These are phyloP conservation scores for Apotomis turbidana DNA, from an alignment of 2,888 invertebrate genomes.

Conservation along the genomic window DNA sequence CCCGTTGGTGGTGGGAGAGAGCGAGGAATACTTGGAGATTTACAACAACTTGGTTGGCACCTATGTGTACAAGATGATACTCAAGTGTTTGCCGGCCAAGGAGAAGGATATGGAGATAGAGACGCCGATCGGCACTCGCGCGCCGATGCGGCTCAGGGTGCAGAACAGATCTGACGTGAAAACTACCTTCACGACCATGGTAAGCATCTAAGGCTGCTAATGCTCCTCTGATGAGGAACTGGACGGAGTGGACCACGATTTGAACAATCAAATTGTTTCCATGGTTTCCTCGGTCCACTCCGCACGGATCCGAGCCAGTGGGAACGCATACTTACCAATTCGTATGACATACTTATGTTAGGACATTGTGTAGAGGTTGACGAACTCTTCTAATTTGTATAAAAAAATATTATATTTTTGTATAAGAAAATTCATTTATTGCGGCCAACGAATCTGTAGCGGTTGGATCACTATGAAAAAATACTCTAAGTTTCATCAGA, in stretches of 20 bases:
- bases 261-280: no score
- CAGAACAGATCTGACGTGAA: slow-evolving; percentile 65
- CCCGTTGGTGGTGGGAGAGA: slow-evolving; percentile 70
- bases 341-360: no score
- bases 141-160: slow-evolving; percentile 68
- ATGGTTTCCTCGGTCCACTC: no score
- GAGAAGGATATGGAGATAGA: slow-evolving; percentile 65
- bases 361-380: no score
- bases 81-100: slow-evolving; percentile 73
- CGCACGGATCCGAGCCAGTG: no score
- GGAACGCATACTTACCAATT: no score
- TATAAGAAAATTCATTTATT: no score
- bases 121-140: slow-evolving; percentile 62
- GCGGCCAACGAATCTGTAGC: no score
- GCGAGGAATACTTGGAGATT: slow-evolving; percentile 65
- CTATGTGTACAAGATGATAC: slow-evolving; percentile 64
- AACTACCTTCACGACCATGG: slow-evolving; percentile 63
- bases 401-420: no score
- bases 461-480: no score
- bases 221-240: neutral
- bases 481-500: no score
- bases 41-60: slow-evolving; percentile 64
- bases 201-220: slow-evolving; percentile 45
- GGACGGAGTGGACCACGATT: neutral
- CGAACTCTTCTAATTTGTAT: no score